phyloP scores from a whole-genome alignment of 1,140 invertebrate species.

The Idris sp. region DNA sequence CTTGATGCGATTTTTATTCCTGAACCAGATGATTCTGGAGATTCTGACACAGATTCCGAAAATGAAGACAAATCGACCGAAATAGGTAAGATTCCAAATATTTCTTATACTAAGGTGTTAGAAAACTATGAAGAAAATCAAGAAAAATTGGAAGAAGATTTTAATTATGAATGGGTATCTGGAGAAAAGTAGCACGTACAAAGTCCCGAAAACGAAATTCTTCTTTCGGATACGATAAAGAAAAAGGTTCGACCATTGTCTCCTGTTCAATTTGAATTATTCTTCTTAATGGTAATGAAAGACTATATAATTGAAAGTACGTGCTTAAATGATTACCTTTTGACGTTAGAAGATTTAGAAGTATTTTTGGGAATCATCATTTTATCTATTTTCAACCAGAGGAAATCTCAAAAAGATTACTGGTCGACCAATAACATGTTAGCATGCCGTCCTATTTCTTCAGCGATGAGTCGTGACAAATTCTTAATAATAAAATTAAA shows the following conservation, averaged over 20 bases:
- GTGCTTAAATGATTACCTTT: constrained; percentile 13
- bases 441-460: constrained; percentile 5
- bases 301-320: too few relatives aligned
- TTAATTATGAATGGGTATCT: constrained; percentile 32
- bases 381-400: too few relatives aligned
- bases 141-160: constrained; percentile 33
- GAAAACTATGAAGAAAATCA: constrained; percentile 27
- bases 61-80: too few relatives aligned
- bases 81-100: too few relatives aligned
- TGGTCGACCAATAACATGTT: too few relatives aligned
- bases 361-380: too few relatives aligned
- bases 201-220: constrained; percentile 20
- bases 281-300: constrained; percentile 34
- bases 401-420: too few relatives aligned
- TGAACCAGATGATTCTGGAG: too few relatives aligned
- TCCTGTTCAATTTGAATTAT: constrained; percentile 37
- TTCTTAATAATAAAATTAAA: constrained; percentile 37
- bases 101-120: too few relatives aligned
- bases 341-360: too few relatives aligned
- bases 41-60: too few relatives aligned
- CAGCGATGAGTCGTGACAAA: constrained; percentile 37
- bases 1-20: too few relatives aligned
- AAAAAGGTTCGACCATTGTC: constrained; percentile 22
- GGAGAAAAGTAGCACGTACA: constrained; percentile 27
- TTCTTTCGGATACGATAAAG: constrained; percentile 28